These are phyloP conservation scores for Bruchidius siliquastri DNA, from an alignment of 2,888 invertebrate genomes.

Conservation along the genomic window DNA sequence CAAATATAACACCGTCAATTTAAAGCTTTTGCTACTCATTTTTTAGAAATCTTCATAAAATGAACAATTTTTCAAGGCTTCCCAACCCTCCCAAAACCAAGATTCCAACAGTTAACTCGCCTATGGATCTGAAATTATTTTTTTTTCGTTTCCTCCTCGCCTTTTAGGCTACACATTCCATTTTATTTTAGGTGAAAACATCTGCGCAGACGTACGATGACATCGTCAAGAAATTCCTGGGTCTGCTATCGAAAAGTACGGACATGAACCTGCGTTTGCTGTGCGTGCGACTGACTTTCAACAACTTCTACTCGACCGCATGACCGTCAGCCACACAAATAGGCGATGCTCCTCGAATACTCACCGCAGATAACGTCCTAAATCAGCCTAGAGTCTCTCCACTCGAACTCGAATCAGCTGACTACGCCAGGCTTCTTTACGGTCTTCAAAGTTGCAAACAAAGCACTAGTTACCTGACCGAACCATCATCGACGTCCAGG, in stretches of 20 bases:
- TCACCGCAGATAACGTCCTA: neutral
- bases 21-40: too few species aligned
- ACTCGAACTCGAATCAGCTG: neutral
- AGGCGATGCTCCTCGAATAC: neutral
- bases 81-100: too few species aligned
- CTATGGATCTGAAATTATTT: too few species aligned
- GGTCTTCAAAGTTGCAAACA: too few species aligned
- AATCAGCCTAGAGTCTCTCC: neutral
- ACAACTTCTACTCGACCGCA: slow-evolving; percentile 86
- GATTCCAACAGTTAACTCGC: too few species aligned
- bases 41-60: too few species aligned
- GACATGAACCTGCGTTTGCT: slow-evolving; percentile 86
- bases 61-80: too few species aligned
- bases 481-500: slow-evolving; percentile 24
- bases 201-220: slow-evolving; percentile 67
- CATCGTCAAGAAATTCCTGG: slow-evolving; percentile 79
- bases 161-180: too few species aligned
- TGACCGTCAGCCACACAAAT: slow-evolving; percentile 51
- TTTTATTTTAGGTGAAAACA: slow-evolving; percentile 54
- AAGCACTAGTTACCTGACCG: neutral
- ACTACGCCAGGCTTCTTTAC: neutral
- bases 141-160: too few species aligned
- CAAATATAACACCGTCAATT: too few species aligned
- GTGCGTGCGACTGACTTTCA: slow-evolving; percentile 90
- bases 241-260: slow-evolving; percentile 75